These are phyloP conservation scores for Probaryconus sp. DNA, from an alignment of 1,140 invertebrate genomes.

Conservation along the genomic window DNA sequence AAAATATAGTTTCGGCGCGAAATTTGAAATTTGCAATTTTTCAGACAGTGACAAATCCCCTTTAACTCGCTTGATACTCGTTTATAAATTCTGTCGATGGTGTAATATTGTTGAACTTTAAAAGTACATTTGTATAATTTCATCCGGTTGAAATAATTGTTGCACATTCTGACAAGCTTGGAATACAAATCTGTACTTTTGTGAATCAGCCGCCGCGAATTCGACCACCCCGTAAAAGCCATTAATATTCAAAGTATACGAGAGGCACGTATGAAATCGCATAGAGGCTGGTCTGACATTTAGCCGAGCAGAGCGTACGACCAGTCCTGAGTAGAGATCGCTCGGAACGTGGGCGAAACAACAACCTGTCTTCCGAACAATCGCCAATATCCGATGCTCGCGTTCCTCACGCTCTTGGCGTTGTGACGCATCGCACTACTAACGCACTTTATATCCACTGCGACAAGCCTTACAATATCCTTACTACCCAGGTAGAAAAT, in stretches of 20 bases:
- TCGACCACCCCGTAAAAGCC: slow-evolving; percentile 66
- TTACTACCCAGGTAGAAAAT: not conserved
- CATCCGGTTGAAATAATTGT: slow-evolving; percentile 26
- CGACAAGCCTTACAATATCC: slow-evolving; percentile 24
- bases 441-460: slow-evolving; percentile 19
- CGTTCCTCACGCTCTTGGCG: slow-evolving; percentile 43
- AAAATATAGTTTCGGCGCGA: too few species aligned
- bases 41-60: too few species aligned
- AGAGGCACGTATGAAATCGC: slow-evolving; percentile 65
- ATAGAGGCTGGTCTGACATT: slow-evolving; percentile 68
- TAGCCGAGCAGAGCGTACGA: slow-evolving; percentile 60
- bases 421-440: slow-evolving; percentile 42
- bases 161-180: slow-evolving; percentile 22
- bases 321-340: slow-evolving; percentile 52
- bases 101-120: too few species aligned
- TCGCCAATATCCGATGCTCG: slow-evolving; percentile 55
- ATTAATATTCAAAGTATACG: slow-evolving; percentile 70
- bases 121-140: not conserved
- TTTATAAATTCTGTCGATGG: too few species aligned
- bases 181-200: slow-evolving; percentile 58
- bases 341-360: slow-evolving; percentile 64
- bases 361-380: slow-evolving; percentile 63
- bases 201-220: slow-evolving; percentile 54
- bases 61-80: too few species aligned
- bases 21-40: too few species aligned